Evolutionary conservation across 2,113 vertebrate species (phyloP), one percentile per base, ranked within the genome.

Genomic region (Nicator chloris): DNA sequence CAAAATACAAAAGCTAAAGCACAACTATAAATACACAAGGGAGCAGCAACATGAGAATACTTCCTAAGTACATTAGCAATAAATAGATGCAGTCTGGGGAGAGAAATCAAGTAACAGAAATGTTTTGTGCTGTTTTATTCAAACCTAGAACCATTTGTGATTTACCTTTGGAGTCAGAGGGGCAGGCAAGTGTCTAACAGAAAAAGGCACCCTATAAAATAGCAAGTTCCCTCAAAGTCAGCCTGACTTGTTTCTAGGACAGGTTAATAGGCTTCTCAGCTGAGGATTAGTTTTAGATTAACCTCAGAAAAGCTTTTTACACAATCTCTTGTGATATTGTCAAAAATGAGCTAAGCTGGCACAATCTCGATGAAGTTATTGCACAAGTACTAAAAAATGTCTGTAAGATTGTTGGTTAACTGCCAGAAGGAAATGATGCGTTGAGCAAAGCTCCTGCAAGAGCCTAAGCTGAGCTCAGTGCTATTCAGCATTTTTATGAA

Each of bases 251-350:
- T 37, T 93, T 75, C 92, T 60, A 71, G 88, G 69, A 93, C 44
- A 78, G 66, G 69, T 88, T 95, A 94, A 93, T 63, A 82, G 83
- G 77, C 73, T 95, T 92, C 91, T 75, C 75, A 91, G 77, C 61
- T 79, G 56, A 64, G 44, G 73, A 92, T 66, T 77, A 77, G 39
- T 80, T 95, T 94, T 54, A 90, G 71, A 92, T 93, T 95, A 86
- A 77, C 76, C 91, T 94, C 82, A 92, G 88, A 69, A 92, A 92
- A 94, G 59, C 50, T 81, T 94, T 88, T 86, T 53, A 83, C 64
- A 92, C 65, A 75, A 84, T 51, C 73, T 90, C 73, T 63, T 87
- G 65, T 70, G 73, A 87, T 86, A 90, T 19, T 80, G 86, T 88
- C 53, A 83, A 92, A 93, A 92, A 95, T 37, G 63, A 96, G 79